Conservation (phyloP, 2,888 invertebrate genomes). For the Epirrhoe tristata region DNA sequence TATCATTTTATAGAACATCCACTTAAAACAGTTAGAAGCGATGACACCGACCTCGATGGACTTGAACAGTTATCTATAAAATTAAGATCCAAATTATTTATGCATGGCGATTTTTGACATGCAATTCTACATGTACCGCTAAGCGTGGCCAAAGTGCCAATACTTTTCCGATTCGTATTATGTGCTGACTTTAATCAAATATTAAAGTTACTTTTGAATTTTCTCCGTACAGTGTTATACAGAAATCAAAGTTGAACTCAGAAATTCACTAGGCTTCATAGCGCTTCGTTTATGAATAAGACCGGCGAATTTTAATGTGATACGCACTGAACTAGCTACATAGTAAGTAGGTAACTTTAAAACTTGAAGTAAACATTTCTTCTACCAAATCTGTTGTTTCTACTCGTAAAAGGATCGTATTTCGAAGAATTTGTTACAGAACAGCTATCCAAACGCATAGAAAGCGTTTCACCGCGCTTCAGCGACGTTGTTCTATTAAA, state of each 20-base stretch:
- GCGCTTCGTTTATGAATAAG: not conserved
- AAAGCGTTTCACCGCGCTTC: slow-evolving; percentile 66
- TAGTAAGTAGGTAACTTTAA: not conserved
- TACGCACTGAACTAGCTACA: not conserved
- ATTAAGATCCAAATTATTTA: slow-evolving; percentile 45
- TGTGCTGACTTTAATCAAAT: not conserved
- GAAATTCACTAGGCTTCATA: not conserved
- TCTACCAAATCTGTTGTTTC: not conserved
- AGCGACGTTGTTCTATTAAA: slow-evolving; percentile 60
- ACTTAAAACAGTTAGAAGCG: slow-evolving; percentile 37
- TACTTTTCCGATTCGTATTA: slow-evolving; percentile 14
- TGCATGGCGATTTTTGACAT: slow-evolving; percentile 43
- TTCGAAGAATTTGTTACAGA: slow-evolving; percentile 43
- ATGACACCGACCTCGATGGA: slow-evolving; percentile 38
- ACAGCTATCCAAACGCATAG: slow-evolving; percentile 53
- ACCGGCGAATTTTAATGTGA: not conserved
- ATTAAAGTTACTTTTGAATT: not conserved
- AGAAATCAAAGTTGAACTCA: not conserved
- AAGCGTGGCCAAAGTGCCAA: slow-evolving; percentile 37
- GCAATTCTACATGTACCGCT: slow-evolving; percentile 41
- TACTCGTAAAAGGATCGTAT: slow-evolving; percentile 15
- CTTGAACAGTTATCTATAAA: slow-evolving; percentile 42
- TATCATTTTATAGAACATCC: slow-evolving; percentile 14
- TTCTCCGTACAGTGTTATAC: too few relatives aligned
- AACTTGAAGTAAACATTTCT: not conserved